Conservation (phyloP, 2,888 invertebrate species). For the Sabatieria punctata region DNA sequence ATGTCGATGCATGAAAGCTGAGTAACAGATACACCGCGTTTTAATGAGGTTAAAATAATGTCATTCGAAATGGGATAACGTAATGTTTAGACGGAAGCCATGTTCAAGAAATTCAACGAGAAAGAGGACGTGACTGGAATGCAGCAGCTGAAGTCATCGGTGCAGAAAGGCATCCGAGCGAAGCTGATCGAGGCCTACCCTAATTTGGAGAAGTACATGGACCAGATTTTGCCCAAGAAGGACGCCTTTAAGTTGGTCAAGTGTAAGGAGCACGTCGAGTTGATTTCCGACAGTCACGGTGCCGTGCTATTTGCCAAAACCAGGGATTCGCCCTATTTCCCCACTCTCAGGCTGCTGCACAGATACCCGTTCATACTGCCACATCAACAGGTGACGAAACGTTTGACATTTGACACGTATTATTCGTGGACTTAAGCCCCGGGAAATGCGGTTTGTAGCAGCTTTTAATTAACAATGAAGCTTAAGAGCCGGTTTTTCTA, state of each 20-base stretch:
- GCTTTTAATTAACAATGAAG: too few species aligned
- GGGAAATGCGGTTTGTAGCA: too few species aligned
- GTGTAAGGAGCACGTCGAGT: conserved; percentile 49
- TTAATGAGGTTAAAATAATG: too few species aligned
- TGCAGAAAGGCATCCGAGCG: conserved; percentile 55
- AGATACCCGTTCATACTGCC: conserved; percentile 46
- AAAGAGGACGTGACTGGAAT: conserved; percentile 91
- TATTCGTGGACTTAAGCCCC: too few species aligned
- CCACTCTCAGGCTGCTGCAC: conserved; percentile 76
- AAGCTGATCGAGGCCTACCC: conserved; percentile 28
- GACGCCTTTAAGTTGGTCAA: conserved; percentile 43
- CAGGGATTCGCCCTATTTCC: conserved; percentile 87
- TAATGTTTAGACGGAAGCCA: too few species aligned
- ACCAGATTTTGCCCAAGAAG: conserved; percentile 78
- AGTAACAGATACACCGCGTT: too few species aligned
- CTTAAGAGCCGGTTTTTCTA: too few species aligned
- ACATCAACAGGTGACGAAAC: conserved; percentile 22
- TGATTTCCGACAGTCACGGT: conserved; percentile 75
- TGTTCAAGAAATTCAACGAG: conserved; percentile 64
- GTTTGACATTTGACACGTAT: too few species aligned
- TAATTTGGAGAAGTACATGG: conserved; percentile 48
- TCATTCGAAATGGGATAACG: too few species aligned
- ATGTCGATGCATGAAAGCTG: too few species aligned
- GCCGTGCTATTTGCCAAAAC: conserved; percentile 88
- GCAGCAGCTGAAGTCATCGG: conserved; percentile 92